Conservation (phyloP, 2,888 invertebrate genomes). For the Podabrus alpinus region DNA sequence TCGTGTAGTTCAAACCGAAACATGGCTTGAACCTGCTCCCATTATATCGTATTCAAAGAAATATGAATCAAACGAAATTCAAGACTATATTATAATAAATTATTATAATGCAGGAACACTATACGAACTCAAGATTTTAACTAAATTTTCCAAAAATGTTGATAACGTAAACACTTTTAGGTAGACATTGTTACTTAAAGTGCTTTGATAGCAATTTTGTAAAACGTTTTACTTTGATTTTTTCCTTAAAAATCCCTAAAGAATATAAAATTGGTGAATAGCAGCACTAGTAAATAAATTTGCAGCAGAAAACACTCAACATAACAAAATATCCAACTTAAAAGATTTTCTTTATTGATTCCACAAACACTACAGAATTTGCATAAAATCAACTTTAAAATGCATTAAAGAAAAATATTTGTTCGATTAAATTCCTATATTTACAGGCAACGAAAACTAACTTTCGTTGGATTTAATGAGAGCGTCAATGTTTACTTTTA, state of each 20-base stretch:
- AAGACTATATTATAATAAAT: not conserved
- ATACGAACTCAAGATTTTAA: not conserved
- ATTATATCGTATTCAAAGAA: not conserved
- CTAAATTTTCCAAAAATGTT: not conserved
- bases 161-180: not conserved
- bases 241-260: not conserved
- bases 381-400: slow-evolving; percentile 11
- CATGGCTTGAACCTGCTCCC: no score
- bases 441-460: not conserved
- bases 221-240: not conserved
- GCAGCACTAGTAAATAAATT: not conserved
- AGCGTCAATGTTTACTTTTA: not conserved
- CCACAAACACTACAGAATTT: slow-evolving; percentile 1
- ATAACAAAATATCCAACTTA: not conserved
- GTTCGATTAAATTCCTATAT: not conserved
- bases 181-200: not conserved
- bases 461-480: not conserved
- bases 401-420: slow-evolving; percentile 17
- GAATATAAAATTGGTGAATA: not conserved
- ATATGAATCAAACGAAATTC: not conserved
- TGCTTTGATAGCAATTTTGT: not conserved
- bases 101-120: not conserved
- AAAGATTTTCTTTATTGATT: not conserved
- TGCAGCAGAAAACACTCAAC: not conserved
- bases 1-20: no score